These are phyloP conservation scores for Rhipidura dahli DNA, from an alignment of 2,113 vertebrate genomes.

Conservation along the genomic window DNA sequence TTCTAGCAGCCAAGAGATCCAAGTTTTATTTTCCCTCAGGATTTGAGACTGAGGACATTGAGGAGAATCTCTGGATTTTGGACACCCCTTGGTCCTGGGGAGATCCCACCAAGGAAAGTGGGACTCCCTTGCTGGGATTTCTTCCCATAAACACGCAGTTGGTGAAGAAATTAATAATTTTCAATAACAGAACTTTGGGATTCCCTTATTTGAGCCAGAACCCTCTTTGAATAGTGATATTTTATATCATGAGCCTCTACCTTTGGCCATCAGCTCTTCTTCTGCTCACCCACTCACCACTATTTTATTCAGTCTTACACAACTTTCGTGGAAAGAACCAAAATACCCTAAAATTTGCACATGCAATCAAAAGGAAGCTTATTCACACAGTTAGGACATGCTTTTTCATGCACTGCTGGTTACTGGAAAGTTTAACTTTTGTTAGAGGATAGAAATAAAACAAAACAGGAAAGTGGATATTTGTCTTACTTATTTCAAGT, in stretches of 20 bases:
- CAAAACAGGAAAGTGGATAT: not conserved
- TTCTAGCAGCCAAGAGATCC: not conserved
- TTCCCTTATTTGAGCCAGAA: not conserved
- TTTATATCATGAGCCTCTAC: not conserved
- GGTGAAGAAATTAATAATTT: not conserved
- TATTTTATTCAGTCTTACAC: not conserved
- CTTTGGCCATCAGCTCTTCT: not conserved
- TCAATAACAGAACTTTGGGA: not conserved
- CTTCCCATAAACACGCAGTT: not conserved
- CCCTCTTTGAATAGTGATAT: not conserved
- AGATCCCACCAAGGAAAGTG: not conserved
- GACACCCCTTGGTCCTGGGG: not conserved
- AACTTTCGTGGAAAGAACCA: not conserved
- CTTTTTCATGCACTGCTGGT: not conserved
- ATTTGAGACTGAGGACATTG: fast-evolving
- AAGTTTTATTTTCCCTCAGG: not conserved
- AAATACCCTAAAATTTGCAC: not conserved
- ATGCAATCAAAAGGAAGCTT: not conserved
- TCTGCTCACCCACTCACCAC: not conserved
- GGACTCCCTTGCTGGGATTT: not conserved
- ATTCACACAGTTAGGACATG: not conserved
- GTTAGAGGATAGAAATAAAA: not conserved
- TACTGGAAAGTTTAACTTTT: not conserved
- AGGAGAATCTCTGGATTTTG: not conserved
- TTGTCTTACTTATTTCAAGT: conserved; percentile 12